Evolutionary conservation across 2,888 invertebrate genomes (phyloP), one percentile per base, ranked within the genome.

Genomic region (Sesia bembeciformis): DNA sequence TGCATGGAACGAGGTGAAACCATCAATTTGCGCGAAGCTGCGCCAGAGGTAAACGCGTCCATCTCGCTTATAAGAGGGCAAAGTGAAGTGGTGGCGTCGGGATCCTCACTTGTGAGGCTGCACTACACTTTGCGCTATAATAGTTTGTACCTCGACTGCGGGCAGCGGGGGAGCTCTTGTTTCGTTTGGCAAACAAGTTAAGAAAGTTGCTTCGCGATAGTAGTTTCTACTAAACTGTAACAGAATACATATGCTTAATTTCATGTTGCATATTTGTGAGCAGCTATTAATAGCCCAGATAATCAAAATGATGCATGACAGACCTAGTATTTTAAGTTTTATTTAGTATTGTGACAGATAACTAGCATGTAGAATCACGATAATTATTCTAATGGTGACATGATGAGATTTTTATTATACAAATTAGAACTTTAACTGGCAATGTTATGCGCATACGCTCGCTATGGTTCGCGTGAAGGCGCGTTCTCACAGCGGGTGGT

Each of bases 1-100:
- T 84, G 83, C 82, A 80, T 80, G 79, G 72, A 80, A 80, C 78
- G 75, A 81, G 81, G 80, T 81, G 83, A 80, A 87, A 84, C 84
- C 84, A 78, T 81, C 81, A 85, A 87, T 86, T 86, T 87, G 74
- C 77, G 73, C 76, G 60, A 68, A 67, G 75, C 74, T 72, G 73
- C 69, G 68, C 67, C 65, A 72, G 69, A 76, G 76, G 75, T 78
- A 79, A 79, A 77, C 71, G 75, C 68, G 75, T 76, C 76, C 77
- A 76, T 79, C 77, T 73, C 66, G 69, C 66, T 72, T 72, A 67
- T 70, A 74, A 73, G 70, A 72, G 70, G 72, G 46, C 46, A 46
- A n/a, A 46, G 43, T 8, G 4, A 8, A 46, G 46, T 46, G 4
- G 5, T 46, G 46, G 46, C 46, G 46, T 8, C 23, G 23, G 4